Conservation (phyloP, 1,140 invertebrate species). For the Penaeus japonicus region DNA sequence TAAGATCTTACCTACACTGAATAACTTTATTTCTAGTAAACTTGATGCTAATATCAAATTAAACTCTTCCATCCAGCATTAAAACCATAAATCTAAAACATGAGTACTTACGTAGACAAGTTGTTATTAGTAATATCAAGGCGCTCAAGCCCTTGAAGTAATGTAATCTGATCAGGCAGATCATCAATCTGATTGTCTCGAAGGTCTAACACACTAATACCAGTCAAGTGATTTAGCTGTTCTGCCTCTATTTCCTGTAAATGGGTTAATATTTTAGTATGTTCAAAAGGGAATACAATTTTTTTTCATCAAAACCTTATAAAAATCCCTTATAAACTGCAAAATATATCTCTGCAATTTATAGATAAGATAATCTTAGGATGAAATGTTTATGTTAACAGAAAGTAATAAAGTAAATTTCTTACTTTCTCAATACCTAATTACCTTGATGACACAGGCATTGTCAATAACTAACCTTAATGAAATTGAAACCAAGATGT, state of each 20-base stretch:
- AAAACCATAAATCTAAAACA: neutral
- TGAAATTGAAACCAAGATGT: slow-evolving; percentile 81
- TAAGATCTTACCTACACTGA: no score
- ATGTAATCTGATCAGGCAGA: slow-evolving; percentile 80
- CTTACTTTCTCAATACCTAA: no score
- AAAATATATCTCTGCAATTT: no score
- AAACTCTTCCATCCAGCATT: no score
- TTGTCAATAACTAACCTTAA: slow-evolving; percentile 69
- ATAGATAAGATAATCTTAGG: no score
- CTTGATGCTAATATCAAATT: no score
- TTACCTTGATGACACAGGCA: neutral
- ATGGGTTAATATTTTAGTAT: slow-evolving; percentile 13
- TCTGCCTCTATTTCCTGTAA: slow-evolving; percentile 62
- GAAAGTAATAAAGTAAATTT: no score
- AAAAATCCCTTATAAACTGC: neutral
- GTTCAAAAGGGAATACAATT: neutral
- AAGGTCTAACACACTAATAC: slow-evolving; percentile 73
- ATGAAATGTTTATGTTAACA: no score
- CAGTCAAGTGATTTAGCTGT: slow-evolving; percentile 61
- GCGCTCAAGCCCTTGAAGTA: slow-evolving; percentile 77
- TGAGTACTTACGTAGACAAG: slow-evolving; percentile 72
- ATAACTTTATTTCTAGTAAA: no score
- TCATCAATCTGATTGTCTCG: slow-evolving; percentile 76
- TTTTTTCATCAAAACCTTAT: neutral
- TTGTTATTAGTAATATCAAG: slow-evolving; percentile 86